Percentiles rank a stretch among this genome's conserved stretches.
Evolutionary conservation across 2,888 invertebrate species (phyloP).

Genomic region (Cephus runcator): DNA sequence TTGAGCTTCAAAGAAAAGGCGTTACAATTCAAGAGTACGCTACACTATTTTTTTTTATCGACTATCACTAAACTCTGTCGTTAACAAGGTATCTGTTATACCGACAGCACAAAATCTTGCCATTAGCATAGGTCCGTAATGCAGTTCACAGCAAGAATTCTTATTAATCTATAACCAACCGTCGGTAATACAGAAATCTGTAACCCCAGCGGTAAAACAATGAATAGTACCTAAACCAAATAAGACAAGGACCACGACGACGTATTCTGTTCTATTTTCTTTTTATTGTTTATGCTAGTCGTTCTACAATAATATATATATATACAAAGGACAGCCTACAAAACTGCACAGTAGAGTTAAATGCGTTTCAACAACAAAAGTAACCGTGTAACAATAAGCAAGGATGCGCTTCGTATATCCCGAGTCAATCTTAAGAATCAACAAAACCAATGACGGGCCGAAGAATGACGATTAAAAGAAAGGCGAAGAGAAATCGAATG

Average conservation of each 20-base stretch:
- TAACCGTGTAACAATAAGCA: conserved; percentile 2
- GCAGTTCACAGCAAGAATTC: not conserved
- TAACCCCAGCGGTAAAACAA: not conserved
- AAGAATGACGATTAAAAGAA: not conserved
- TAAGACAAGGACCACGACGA: too few relatives aligned
- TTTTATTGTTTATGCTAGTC: conserved; percentile 28
- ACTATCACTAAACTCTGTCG: too few relatives aligned
- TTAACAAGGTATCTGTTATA: too few relatives aligned
- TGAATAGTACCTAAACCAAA: not conserved
- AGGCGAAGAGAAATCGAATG: not conserved
- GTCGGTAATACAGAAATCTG: conserved; percentile 17
- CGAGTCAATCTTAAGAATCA: not conserved
- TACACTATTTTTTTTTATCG: not conserved
- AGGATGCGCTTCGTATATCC: not conserved
- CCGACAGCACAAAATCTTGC: too few relatives aligned
- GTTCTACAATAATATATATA: conserved; percentile 29
- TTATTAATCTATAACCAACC: conserved; percentile 5
- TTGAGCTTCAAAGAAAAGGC: not conserved
- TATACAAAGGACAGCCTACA: conserved; percentile 32
- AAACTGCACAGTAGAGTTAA: conserved; percentile 23
- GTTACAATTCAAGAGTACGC: not conserved
- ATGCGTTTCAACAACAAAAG: conserved; percentile 15
- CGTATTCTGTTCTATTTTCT: conserved; percentile 6
- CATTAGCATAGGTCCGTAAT: too few relatives aligned
- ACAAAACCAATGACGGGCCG: conserved; percentile 7